phyloP scores from a whole-genome alignment of 2,113 vertebrate species.

The Mesitornis unicolor region DNA sequence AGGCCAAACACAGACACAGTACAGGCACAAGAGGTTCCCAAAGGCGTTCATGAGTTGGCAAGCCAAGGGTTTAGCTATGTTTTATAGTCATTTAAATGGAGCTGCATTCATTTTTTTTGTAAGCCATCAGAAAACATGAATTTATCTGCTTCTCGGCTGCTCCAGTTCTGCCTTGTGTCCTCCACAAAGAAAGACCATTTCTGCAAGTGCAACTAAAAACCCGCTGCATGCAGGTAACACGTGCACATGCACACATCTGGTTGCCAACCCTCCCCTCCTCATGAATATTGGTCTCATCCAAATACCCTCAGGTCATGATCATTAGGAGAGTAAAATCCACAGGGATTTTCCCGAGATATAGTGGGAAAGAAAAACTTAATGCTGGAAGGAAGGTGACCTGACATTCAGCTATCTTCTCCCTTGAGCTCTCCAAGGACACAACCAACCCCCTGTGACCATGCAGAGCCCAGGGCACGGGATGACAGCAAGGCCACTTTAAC shows the following conservation, averaged over 20 bases:
- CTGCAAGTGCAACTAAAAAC: not conserved
- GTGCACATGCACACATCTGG: rapidly evolving
- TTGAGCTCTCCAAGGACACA: not conserved
- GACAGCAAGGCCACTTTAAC: not conserved
- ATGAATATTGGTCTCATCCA: not conserved
- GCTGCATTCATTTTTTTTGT: not conserved
- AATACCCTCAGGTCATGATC: not conserved
- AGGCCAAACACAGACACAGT: not conserved
- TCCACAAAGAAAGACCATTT: not conserved
- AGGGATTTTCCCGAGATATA: not conserved
- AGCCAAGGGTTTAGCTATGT: not conserved
- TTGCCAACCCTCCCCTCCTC: not conserved
- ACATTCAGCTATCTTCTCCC: not conserved
- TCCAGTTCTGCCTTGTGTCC: not conserved
- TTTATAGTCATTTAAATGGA: not conserved
- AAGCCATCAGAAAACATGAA: not conserved
- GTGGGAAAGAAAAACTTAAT: not conserved
- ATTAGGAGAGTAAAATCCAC: slow-evolving; percentile 3
- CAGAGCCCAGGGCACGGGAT: not conserved
- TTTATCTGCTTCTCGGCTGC: not conserved
- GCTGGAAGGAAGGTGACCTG: not conserved
- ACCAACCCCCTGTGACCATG: not conserved
- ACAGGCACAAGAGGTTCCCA: not conserved
- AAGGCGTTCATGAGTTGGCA: not conserved
- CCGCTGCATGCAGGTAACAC: rapidly evolving